phyloP scores from a whole-genome alignment of 2,888 invertebrate species.

The Pyrocoelia pectoralis region DNA sequence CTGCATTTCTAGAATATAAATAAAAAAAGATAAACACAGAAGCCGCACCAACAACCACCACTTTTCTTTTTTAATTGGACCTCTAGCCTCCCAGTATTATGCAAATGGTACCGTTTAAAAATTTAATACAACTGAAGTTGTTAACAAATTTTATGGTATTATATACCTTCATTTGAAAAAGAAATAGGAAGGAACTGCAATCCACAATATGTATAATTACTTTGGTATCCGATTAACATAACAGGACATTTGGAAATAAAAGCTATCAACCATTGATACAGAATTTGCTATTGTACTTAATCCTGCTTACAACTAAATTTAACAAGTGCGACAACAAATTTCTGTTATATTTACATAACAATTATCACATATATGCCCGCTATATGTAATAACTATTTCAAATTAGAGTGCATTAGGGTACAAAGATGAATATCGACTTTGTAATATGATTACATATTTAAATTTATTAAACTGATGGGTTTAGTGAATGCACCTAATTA shows the following conservation, averaged over 20 bases:
- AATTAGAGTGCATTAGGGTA: conserved; percentile 42
- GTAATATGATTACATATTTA: not conserved
- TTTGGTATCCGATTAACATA: not conserved
- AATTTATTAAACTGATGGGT: not conserved
- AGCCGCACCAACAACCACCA: conserved; percentile 8
- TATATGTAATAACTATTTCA: conserved; percentile 22
- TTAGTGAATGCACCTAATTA: not conserved
- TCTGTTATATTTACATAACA: conserved; percentile 14
- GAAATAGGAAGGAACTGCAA: not conserved
- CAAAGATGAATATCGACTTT: no score
- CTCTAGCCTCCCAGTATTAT: not conserved
- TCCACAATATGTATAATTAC: no score
- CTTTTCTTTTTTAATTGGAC: conserved; percentile 7
- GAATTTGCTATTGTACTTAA: conserved; percentile 14
- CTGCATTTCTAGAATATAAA: not conserved
- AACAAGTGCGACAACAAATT: conserved; percentile 25
- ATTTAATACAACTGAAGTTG: conserved; percentile 2
- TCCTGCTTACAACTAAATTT: conserved; percentile 18
- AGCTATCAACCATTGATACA: conserved; percentile 34
- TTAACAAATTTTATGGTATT: conserved; percentile 1
- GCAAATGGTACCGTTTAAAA: not conserved
- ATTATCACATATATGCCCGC: conserved; percentile 25
- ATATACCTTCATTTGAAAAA: not conserved
- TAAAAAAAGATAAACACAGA: not conserved
- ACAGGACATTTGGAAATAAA: not conserved